phyloP scores from a whole-genome alignment of 1,140 invertebrate species.

The Polypedilum pembai region DNA sequence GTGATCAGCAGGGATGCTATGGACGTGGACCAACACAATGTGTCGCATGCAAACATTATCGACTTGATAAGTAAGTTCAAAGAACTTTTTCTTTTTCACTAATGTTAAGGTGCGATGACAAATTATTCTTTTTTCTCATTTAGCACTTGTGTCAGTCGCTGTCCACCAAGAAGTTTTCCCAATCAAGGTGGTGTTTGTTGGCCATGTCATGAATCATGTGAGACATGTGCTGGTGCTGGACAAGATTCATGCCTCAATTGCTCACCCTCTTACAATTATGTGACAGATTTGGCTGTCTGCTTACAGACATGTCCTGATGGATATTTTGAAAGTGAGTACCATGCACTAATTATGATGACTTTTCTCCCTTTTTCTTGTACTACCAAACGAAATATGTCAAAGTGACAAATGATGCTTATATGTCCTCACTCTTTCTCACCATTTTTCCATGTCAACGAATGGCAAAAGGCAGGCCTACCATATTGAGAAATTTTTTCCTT shows the following conservation, averaged over 20 bases:
- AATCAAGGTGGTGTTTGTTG: constrained; percentile 69
- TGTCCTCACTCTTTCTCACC: not conserved
- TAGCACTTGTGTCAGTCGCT: constrained; percentile 69
- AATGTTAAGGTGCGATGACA: too few relatives aligned
- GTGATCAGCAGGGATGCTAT: constrained; percentile 72
- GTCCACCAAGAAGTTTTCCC: constrained; percentile 69
- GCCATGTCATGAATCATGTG: constrained; percentile 76
- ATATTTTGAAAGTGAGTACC: constrained; percentile 66
- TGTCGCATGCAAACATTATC: constrained; percentile 68
- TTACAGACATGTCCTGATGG: constrained; percentile 77
- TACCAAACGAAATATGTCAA: not conserved
- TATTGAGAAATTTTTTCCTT: not conserved
- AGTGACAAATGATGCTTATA: not conserved
- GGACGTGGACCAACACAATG: constrained; percentile 72
- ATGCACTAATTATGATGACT: constrained; percentile 10
- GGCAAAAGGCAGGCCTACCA: not conserved
- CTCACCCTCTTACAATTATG: constrained; percentile 66
- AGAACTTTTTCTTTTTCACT: too few relatives aligned
- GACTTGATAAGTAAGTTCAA: constrained; percentile 63
- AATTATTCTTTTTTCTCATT: constrained; percentile 23
- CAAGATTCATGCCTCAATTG: constrained; percentile 74
- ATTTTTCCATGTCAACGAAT: constrained; percentile 12
- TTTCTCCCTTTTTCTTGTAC: not conserved
- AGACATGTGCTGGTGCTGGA: constrained; percentile 73
- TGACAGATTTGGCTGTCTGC: constrained; percentile 71